Evolutionary conservation across 2,797 vertebrate species (phyloP).

Genomic region (Siniperca obscura): DNA sequence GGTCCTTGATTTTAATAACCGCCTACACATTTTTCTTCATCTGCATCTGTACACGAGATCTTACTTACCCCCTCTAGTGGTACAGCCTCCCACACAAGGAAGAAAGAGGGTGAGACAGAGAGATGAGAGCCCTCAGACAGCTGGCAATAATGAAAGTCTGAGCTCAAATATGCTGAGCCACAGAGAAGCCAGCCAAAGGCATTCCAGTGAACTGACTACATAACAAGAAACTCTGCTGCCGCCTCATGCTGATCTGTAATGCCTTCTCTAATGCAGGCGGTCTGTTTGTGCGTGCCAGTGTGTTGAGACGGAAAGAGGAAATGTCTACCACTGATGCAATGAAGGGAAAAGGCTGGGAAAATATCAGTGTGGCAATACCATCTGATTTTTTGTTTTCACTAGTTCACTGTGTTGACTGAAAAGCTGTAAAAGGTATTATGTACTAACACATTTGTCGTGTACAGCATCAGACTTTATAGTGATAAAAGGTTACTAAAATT

Average conservation of each 20-base stretch:
- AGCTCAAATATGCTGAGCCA: slow-evolving; percentile 81
- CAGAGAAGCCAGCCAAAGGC: slow-evolving; percentile 74
- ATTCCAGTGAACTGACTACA: slow-evolving; percentile 82
- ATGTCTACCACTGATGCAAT: slow-evolving; percentile 52
- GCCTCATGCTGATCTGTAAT: slow-evolving; percentile 62
- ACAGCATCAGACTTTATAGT: neutral
- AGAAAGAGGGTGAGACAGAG: slow-evolving; percentile 30
- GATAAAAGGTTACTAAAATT: neutral
- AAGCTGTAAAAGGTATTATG: neutral
- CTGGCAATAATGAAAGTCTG: slow-evolving; percentile 83
- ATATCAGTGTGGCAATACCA: neutral
- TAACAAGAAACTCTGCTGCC: slow-evolving; percentile 70
- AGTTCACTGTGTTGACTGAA: neutral
- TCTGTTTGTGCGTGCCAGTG: slow-evolving; percentile 18
- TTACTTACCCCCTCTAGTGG: slow-evolving; percentile 70
- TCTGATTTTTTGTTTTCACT: slow-evolving; percentile 28
- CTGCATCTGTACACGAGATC: slow-evolving; percentile 6
- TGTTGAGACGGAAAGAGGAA: slow-evolving; percentile 61
- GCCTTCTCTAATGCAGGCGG: slow-evolving; percentile 40
- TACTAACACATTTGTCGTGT: neutral
- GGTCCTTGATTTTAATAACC: slow-evolving; percentile 36
- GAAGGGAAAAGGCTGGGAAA: slow-evolving; percentile 51
- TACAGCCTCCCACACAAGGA: slow-evolving; percentile 31
- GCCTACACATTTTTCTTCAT: slow-evolving; percentile 31
- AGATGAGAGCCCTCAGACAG: slow-evolving; percentile 73